These are phyloP conservation scores for Cataglyphis cursor DNA, from an alignment of 2,888 invertebrate genomes.

Conservation along the genomic window DNA sequence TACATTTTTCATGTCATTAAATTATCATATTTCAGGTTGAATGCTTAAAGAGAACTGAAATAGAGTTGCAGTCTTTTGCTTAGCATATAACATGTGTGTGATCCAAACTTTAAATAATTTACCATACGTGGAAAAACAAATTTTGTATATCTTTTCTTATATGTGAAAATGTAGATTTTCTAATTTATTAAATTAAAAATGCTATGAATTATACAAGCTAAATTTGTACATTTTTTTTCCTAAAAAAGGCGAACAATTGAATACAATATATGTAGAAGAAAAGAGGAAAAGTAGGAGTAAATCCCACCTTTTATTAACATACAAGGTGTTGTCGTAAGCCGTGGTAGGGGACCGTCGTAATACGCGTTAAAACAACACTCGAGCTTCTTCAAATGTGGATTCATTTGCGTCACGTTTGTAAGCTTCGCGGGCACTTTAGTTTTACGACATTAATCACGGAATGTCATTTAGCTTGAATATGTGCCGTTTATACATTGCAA, in stretches of 20 bases:
- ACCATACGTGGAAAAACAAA: neutral
- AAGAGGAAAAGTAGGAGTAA: constrained; percentile 19
- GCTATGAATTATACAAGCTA: neutral
- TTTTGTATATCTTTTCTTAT: neutral
- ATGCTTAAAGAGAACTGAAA: neutral
- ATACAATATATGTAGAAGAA: neutral
- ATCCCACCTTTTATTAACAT: constrained; percentile 44
- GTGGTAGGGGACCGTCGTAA: constrained; percentile 11
- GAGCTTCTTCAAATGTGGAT: constrained; percentile 27
- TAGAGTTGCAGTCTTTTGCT: neutral
- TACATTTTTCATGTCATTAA: constrained; percentile 23
- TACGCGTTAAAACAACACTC: constrained; percentile 25
- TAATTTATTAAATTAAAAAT: constrained; percentile 6
- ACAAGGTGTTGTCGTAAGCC: constrained; percentile 20
- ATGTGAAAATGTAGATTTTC: neutral
- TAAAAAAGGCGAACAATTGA: neutral
- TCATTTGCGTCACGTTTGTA: constrained; percentile 32
- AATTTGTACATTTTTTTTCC: neutral
- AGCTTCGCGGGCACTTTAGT: constrained; percentile 15
- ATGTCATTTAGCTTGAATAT: neutral
- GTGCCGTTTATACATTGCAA: neutral
- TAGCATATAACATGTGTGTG: neutral
- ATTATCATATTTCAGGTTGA: constrained; percentile 17
- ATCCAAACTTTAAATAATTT: neutral
- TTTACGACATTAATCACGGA: constrained; percentile 12